Evolutionary conservation across 1,140 invertebrate genomes (phyloP).

Genomic region (Gyrodactylus bullatarudis): DNA sequence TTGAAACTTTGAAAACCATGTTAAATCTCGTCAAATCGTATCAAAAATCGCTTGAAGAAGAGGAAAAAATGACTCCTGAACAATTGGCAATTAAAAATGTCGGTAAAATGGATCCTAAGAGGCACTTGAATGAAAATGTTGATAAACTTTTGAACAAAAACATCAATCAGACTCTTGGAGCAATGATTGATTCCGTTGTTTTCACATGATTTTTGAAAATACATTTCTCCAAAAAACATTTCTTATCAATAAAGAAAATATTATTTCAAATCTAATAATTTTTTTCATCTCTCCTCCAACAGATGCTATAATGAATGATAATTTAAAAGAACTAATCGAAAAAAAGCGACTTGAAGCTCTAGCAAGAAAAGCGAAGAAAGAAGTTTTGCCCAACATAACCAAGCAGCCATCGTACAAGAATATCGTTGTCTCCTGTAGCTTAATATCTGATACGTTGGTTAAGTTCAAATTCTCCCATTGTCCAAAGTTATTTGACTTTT

Average conservation of each 20-base stretch:
- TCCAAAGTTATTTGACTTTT: neutral
- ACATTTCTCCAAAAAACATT: too few relatives aligned
- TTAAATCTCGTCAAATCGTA: slow-evolving; percentile 85
- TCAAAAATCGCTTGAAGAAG: slow-evolving; percentile 87
- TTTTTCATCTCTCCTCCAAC: too few relatives aligned
- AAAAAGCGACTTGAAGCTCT: neutral
- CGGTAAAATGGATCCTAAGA: slow-evolving; percentile 92
- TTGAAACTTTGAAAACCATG: slow-evolving; percentile 75
- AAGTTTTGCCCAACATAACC: neutral
- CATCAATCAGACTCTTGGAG: slow-evolving; percentile 85
- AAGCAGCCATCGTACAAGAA: neutral
- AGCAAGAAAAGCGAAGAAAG: neutral
- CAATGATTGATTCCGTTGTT: slow-evolving; percentile 86
- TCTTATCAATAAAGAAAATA: too few relatives aligned
- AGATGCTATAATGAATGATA: neutral
- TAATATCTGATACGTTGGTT: neutral
- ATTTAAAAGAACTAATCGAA: neutral
- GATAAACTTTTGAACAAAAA: slow-evolving; percentile 84
- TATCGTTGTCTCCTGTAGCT: neutral
- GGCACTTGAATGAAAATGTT: slow-evolving; percentile 92
- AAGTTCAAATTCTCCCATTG: neutral
- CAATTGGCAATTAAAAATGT: slow-evolving; percentile 97
- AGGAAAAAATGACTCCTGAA: slow-evolving; percentile 98
- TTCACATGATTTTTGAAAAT: slow-evolving; percentile 59
- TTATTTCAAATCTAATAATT: too few relatives aligned